These are phyloP conservation scores for Noctua fimbriata DNA, from an alignment of 2,888 invertebrate species.

Conservation along the genomic window DNA sequence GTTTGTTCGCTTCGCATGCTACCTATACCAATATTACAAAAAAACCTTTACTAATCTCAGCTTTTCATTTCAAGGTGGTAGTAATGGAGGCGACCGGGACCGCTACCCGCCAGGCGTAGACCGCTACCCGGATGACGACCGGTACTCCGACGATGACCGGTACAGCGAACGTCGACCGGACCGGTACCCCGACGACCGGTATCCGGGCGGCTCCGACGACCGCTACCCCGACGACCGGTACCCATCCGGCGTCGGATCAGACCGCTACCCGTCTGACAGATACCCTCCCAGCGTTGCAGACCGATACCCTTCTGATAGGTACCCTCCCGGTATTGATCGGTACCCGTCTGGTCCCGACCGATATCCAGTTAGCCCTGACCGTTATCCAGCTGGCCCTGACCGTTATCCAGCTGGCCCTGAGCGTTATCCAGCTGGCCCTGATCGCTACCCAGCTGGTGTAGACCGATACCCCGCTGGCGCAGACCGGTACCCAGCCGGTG, in stretches of 20 bases:
- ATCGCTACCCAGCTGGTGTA: constrained; percentile 81
- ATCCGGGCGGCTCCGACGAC: constrained; percentile 89
- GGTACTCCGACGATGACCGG: constrained; percentile 88
- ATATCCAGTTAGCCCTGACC: constrained; percentile 88
- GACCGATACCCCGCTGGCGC: constrained; percentile 78
- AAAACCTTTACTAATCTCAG: constrained; percentile 36
- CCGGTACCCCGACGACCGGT: constrained; percentile 89
- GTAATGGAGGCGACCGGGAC: constrained; percentile 81
- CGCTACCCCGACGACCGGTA: constrained; percentile 81
- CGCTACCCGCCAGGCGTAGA: constrained; percentile 87
- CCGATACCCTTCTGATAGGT: constrained; percentile 83
- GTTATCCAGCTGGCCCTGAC: constrained; percentile 89
- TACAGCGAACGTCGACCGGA: constrained; percentile 84
- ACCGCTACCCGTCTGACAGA: constrained; percentile 85
- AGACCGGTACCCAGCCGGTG: constrained; percentile 84
- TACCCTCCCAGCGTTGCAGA: constrained; percentile 85
- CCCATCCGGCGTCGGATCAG: constrained; percentile 75
- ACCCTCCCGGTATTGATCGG: constrained; percentile 78
- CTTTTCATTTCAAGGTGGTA: constrained; percentile 83
- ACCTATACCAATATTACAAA: neutral
- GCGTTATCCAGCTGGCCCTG: constrained; percentile 88
- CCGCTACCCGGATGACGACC: constrained; percentile 88
- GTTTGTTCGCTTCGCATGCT: constrained; percentile 55
- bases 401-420: constrained; percentile 89
- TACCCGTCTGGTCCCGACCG: constrained; percentile 88